phyloP scores from a whole-genome alignment of 2,113 vertebrate species.

The Rhodinocichla rosea region DNA sequence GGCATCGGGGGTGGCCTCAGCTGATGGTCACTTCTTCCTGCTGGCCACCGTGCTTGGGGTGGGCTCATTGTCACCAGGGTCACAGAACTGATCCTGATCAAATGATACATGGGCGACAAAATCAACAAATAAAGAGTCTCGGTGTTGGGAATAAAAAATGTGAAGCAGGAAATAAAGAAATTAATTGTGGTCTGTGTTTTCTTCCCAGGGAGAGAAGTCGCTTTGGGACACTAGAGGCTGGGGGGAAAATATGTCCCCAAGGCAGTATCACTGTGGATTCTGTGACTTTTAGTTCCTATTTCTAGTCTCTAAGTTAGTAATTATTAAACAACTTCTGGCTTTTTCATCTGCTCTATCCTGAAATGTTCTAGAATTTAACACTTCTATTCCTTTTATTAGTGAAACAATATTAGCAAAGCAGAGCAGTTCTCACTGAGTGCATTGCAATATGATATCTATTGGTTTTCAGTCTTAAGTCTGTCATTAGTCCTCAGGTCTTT shows the following conservation, averaged over 20 bases:
- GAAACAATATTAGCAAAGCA: not conserved
- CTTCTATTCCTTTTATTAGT: not conserved
- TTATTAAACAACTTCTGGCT: not conserved
- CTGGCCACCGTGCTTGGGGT: fast-evolving
- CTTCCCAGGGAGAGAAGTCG: not conserved
- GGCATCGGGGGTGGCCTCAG: not conserved
- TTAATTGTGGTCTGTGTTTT: fast-evolving
- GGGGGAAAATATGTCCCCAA: not conserved
- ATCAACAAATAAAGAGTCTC: not conserved
- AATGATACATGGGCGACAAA: not conserved
- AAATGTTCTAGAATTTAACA: not conserved
- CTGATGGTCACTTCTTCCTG: not conserved
- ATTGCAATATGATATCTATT: not conserved
- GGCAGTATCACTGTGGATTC: not conserved
- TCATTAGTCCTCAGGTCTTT: not conserved
- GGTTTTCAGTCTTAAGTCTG: not conserved
- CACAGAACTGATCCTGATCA: not conserved
- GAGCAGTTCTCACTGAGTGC: not conserved
- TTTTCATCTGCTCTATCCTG: not conserved
- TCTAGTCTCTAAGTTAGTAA: not conserved
- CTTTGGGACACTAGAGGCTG: not conserved
- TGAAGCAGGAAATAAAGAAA: not conserved
- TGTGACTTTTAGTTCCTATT: not conserved
- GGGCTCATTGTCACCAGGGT: fast-evolving
- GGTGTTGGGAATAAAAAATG: not conserved